A percentile compares a stretch with the other conserved stretches of the same genome.
Evolutionary conservation across 1,140 invertebrate species (phyloP).

Genomic region (Neomicropteryx cornuta): DNA sequence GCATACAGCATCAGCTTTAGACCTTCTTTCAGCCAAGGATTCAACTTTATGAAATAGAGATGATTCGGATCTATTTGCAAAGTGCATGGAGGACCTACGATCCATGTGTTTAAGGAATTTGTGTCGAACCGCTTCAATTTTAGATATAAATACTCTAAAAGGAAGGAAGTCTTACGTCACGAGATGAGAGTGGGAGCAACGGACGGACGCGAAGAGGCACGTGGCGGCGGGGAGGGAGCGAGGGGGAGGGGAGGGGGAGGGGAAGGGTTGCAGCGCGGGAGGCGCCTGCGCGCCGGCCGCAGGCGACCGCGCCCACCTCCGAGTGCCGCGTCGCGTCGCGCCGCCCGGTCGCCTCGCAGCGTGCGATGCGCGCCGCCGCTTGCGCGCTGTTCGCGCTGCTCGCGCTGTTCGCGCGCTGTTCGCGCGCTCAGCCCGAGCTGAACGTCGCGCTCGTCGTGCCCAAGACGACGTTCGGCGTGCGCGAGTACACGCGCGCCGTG

Average conservation of each 20-base stretch:
- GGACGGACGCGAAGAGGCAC: constrained; percentile 11
- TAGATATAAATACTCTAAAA: background rate
- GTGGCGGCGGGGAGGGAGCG: constrained; percentile 8
- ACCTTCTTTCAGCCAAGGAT: too few relatives aligned
- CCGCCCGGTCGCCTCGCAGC: background rate
- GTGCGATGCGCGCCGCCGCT: background rate
- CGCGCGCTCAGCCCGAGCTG: background rate
- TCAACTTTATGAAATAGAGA: too few relatives aligned
- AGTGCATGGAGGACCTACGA: constrained; percentile 2
- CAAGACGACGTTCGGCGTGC: constrained; percentile 49
- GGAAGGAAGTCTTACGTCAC: background rate
- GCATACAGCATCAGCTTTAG: too few relatives aligned
- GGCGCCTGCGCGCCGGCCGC: constrained; percentile 18
- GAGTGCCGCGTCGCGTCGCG: background rate
- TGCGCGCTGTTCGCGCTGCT: constrained; percentile 1
- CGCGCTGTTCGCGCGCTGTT: constrained; percentile 6
- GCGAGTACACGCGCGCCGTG: constrained; percentile 58
- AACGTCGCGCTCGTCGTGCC: constrained; percentile 50
- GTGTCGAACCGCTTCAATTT: background rate
- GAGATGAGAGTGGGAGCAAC: constrained; percentile 10
- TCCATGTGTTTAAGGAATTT: background rate
- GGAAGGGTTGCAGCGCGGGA: constrained; percentile 14
- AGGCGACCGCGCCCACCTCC: constrained; percentile 11
- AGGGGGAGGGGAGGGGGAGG: constrained; percentile 9
- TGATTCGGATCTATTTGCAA: too few relatives aligned